phyloP scores from a whole-genome alignment of 2,113 vertebrate genomes.

The Rhynchopsitta pachyrhyncha region DNA sequence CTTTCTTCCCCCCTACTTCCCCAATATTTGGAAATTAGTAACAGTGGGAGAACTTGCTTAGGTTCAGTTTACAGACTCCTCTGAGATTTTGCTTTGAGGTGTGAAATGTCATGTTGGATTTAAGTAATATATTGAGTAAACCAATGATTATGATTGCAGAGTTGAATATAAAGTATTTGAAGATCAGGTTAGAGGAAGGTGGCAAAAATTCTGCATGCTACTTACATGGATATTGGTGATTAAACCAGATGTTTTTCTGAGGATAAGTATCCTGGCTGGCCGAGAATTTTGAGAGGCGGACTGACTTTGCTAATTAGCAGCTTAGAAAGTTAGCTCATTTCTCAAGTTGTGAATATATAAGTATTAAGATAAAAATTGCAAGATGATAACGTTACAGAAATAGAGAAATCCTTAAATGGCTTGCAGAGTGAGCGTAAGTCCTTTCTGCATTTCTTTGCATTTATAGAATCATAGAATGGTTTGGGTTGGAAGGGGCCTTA shows the following conservation, averaged over 20 bases:
- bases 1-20: background rate
- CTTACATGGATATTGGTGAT: background rate
- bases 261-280: background rate
- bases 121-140: background rate
- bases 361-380: background rate
- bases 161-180: background rate
- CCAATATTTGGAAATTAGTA: background rate
- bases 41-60: background rate
- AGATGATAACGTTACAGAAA: background rate
- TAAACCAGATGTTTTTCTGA: slow-evolving; percentile 27
- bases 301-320: background rate
- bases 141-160: background rate
- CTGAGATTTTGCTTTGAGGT: background rate
- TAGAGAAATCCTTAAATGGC: background rate
- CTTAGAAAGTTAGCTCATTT: background rate
- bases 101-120: background rate
- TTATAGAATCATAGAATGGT: background rate
- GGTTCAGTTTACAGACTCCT: background rate
- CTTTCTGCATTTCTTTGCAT: background rate
- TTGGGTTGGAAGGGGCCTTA: background rate
- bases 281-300: background rate
- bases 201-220: background rate
- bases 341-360: background rate
- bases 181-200: background rate
- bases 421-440: background rate